phyloP scores from a whole-genome alignment of 1,140 invertebrate species.

The Caenorhabditis inopinata region DNA sequence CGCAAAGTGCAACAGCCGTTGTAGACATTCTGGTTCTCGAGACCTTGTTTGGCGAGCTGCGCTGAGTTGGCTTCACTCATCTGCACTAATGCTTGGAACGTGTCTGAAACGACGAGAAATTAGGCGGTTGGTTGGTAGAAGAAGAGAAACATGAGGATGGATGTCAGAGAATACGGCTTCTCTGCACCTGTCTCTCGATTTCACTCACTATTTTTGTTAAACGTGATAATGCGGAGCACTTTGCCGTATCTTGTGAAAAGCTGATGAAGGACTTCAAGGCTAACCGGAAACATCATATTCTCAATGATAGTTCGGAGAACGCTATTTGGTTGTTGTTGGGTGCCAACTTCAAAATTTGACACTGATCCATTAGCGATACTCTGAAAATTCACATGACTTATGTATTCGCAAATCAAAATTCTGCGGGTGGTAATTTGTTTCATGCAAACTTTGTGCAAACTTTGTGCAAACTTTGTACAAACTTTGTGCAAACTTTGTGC shows the following conservation, averaged over 20 bases:
- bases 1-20: conserved; percentile 95
- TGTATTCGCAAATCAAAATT: too few species aligned
- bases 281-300: conserved; percentile 95
- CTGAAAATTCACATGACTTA: not conserved
- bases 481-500: too few species aligned
- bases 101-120: conserved; percentile 82
- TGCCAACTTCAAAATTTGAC: conserved; percentile 52
- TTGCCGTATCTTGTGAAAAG: conserved; percentile 96
- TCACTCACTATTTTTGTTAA: conserved; percentile 99
- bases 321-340: conserved; percentile 68
- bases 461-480: too few species aligned
- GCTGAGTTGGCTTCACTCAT: conserved; percentile 92
- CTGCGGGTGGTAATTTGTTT: too few species aligned
- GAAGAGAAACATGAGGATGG: too few species aligned
- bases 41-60: conserved; percentile 84
- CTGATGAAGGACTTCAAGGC: conserved; percentile 90
- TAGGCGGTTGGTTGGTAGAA: too few species aligned
- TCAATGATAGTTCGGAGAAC: conserved; percentile 95
- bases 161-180: too few species aligned
- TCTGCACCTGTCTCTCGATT: too few species aligned
- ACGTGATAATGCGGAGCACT: conserved; percentile 97
- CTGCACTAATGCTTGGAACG: conserved; percentile 98
- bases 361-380: conserved; percentile 40
- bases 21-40: conserved; percentile 98
- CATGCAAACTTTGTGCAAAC: too few species aligned